These are phyloP conservation scores for Marronus borbonicus DNA, from an alignment of 2,888 invertebrate genomes.

Conservation along the genomic window DNA sequence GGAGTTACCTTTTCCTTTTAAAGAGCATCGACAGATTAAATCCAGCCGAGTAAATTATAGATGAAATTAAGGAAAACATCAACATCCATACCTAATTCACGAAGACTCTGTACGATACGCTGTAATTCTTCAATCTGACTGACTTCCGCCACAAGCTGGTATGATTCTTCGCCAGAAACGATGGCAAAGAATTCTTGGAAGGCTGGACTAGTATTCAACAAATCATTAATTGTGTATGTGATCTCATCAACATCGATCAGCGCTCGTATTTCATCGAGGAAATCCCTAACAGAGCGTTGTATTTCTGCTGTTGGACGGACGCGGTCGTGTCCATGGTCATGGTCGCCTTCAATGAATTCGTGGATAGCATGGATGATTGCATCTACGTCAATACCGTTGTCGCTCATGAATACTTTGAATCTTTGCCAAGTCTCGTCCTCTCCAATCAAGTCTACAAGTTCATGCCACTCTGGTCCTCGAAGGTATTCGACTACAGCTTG, in stretches of 20 bases:
- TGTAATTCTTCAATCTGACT: slow-evolving; percentile 57
- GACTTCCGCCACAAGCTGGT: slow-evolving; percentile 57
- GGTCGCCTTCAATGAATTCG: slow-evolving; percentile 51
- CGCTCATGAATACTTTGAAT: slow-evolving; percentile 55
- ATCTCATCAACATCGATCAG: slow-evolving; percentile 48
- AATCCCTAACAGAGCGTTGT: slow-evolving; percentile 48
- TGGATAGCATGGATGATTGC: slow-evolving; percentile 53
- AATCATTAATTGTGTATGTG: slow-evolving; percentile 44
- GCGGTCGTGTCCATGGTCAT: slow-evolving; percentile 26
- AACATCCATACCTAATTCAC: slow-evolving; percentile 58
- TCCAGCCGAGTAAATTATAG: slow-evolving; percentile 59
- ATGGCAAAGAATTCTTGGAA: slow-evolving; percentile 53
- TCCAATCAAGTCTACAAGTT: slow-evolving; percentile 54
- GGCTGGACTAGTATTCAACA: slow-evolving; percentile 51
- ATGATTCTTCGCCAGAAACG: slow-evolving; percentile 53
- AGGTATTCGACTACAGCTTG: slow-evolving; percentile 58
- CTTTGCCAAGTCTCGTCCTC: slow-evolving; percentile 54
- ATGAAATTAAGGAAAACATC: slow-evolving; percentile 54
- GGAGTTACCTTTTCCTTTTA: too few relatives aligned
- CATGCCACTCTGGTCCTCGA: slow-evolving; percentile 59
- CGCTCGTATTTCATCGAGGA: slow-evolving; percentile 53
- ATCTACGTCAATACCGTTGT: slow-evolving; percentile 57
- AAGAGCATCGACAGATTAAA: neutral
- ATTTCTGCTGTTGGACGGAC: neutral
- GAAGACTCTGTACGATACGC: slow-evolving; percentile 55